Percentiles rank a stretch among this genome's conserved stretches.
Conservation (phyloP, 1,140 invertebrate species). For the Eurosta solidaginis region DNA sequence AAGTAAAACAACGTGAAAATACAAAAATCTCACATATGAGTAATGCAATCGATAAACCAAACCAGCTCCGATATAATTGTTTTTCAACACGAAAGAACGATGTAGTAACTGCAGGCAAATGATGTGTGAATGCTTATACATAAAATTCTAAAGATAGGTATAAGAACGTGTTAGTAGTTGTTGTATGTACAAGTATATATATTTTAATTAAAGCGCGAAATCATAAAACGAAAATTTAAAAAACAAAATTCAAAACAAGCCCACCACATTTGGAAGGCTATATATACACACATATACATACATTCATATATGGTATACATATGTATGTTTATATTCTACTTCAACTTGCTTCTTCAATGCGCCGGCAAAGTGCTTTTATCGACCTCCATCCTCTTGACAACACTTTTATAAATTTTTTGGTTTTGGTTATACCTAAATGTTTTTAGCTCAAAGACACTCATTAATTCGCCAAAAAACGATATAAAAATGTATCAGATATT, state of each 20-base stretch:
- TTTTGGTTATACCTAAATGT: background rate
- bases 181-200: no score
- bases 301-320: background rate
- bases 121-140: background rate
- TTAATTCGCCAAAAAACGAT: no score
- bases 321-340: background rate
- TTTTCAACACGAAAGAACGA: constrained; percentile 14
- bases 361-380: no score
- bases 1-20: background rate
- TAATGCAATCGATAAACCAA: constrained; percentile 27
- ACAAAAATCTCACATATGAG: background rate
- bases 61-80: constrained; percentile 28
- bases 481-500: no score
- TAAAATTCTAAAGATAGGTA: no score
- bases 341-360: background rate
- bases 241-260: background rate
- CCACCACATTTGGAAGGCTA: background rate
- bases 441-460: no score
- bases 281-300: background rate
- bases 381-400: background rate
- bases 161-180: no score
- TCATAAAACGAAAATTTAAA: background rate
- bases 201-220: constrained; percentile 26
- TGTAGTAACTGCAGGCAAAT: no score
- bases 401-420: background rate